Evolutionary conservation across 2,888 invertebrate species (phyloP).

Genomic region (Busseola fusca): DNA sequence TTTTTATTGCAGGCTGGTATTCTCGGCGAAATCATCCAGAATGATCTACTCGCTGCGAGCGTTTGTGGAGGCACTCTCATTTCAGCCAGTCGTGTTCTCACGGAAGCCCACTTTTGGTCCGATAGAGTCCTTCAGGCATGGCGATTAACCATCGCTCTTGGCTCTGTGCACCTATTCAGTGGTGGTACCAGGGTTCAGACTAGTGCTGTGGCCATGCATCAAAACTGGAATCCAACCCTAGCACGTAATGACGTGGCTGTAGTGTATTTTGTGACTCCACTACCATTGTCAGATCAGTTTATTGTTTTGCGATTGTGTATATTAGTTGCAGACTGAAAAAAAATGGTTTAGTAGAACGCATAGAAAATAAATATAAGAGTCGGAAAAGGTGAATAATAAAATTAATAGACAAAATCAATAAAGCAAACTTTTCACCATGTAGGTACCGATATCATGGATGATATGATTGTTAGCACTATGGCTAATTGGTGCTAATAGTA

Average conservation of each 20-base stretch:
- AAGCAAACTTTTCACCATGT: not conserved
- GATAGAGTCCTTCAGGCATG: constrained; percentile 73
- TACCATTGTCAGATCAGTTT: constrained; percentile 66
- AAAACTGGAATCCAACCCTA: constrained; percentile 67
- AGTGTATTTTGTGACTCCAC: constrained; percentile 66
- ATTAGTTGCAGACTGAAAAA: not conserved
- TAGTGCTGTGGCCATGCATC: constrained; percentile 66
- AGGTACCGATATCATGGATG: not conserved
- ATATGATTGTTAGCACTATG: not conserved
- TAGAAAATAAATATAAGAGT: not conserved
- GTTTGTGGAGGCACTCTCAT: constrained; percentile 73
- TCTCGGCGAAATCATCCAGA: constrained; percentile 9
- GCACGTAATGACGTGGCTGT: constrained; percentile 73
- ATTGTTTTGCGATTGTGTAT: not conserved
- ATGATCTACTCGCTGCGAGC: not conserved
- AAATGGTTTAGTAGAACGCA: not conserved
- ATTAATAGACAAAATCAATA: not conserved
- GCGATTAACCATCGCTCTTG: constrained; percentile 72
- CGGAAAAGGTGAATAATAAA: not conserved
- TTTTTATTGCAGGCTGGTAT: constrained; percentile 35
- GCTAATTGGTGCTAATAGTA: not conserved
- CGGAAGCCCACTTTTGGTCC: constrained; percentile 79
- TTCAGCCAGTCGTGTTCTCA: constrained; percentile 67
- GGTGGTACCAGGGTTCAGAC: constrained; percentile 71
- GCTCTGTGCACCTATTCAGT: constrained; percentile 67